Evolutionary conservation across 23 tunicate genomes (phyloP).

Genomic region (Pegea sp.): DNA sequence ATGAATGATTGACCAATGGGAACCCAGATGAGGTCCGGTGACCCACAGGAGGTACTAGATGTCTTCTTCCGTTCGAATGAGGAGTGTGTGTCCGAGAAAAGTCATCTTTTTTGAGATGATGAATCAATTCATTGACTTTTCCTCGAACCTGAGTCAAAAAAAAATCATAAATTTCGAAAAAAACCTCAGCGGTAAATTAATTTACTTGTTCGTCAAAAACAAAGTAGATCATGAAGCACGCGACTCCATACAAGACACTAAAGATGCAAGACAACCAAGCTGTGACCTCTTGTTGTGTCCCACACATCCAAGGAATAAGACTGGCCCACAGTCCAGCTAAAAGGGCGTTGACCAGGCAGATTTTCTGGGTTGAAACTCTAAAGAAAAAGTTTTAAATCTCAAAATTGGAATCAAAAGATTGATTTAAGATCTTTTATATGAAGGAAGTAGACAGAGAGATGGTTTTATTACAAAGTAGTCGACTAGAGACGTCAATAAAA

Average conservation of each 20-base stretch:
- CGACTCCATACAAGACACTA: conserved; percentile 28
- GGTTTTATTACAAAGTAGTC: no score
- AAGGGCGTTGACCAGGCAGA: conserved; percentile 25
- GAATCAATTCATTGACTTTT: neutral
- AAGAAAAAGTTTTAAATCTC: conserved; percentile 2
- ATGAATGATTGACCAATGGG: no score
- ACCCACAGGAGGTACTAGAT: no score
- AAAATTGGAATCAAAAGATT: no score
- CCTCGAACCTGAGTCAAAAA: neutral
- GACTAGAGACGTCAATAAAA: no score
- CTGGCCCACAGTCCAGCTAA: conserved; percentile 61
- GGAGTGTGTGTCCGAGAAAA: neutral
- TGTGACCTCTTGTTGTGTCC: conserved; percentile 13
- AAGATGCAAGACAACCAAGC: conserved; percentile 41
- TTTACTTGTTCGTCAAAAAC: conserved; percentile 20
- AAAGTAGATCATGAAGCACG: conserved; percentile 26
- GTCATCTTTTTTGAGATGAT: neutral
- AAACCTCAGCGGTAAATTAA: neutral
- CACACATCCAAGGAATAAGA: conserved; percentile 51
- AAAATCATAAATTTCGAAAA: neutral
- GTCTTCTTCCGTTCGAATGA: no score
- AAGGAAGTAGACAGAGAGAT: neutral
- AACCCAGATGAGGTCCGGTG: no score
- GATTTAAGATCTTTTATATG: no score
- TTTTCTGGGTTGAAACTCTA: conserved; percentile 26